These are phyloP conservation scores for Neodiprion lecontei DNA, from an alignment of 1,140 invertebrate species.

Conservation along the genomic window DNA sequence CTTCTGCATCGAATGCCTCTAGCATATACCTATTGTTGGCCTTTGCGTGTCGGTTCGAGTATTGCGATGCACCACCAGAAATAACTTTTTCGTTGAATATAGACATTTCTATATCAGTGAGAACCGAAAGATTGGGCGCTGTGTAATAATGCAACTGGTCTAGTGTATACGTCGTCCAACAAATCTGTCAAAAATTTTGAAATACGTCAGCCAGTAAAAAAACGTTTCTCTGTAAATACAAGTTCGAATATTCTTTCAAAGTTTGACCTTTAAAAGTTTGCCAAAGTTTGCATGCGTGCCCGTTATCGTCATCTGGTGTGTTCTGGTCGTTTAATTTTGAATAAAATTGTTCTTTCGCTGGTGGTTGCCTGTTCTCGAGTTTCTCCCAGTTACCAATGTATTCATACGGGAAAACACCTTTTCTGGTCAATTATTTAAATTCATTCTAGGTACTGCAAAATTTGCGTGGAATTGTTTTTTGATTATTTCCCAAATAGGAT, in stretches of 20 bases:
- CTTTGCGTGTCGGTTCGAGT: constrained; percentile 45
- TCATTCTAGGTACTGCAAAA: neutral
- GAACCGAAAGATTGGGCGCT: constrained; percentile 5
- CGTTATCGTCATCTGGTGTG: neutral
- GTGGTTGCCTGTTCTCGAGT: no score
- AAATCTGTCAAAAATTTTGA: constrained; percentile 54
- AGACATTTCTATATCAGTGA: no score
- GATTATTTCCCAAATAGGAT: neutral
- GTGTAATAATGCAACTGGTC: constrained; percentile 48
- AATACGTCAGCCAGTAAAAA: constrained; percentile 55
- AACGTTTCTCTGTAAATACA: neutral
- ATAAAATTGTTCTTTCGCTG: no score
- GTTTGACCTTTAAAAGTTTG: no score
- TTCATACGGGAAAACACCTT: neutral
- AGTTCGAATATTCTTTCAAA: no score
- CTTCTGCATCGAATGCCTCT: constrained; percentile 48
- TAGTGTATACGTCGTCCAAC: constrained; percentile 34
- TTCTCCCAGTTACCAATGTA: neutral
- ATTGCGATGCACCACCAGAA: constrained; percentile 45
- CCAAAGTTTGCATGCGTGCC: no score
- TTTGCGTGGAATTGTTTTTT: neutral
- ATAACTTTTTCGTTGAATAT: no score
- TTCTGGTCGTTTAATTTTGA: no score
- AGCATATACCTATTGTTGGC: constrained; percentile 59
- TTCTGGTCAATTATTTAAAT: neutral